Conservation (phyloP, 2,113 vertebrate genomes). For the Heterochromis multidens region DNA sequence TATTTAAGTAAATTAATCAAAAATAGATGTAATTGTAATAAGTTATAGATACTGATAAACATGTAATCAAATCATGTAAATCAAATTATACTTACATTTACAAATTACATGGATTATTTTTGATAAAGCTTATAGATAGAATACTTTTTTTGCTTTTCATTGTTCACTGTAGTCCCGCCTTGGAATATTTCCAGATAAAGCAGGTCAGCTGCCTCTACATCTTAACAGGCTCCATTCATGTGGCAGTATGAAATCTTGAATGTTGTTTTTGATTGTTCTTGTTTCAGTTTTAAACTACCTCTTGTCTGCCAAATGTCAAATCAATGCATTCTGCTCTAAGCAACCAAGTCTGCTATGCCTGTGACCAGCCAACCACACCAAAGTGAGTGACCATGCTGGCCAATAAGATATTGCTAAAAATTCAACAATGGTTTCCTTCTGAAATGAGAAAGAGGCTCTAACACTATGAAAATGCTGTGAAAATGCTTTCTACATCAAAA, state of each 20-base stretch:
- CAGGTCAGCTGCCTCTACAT: neutral
- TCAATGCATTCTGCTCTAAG: neutral
- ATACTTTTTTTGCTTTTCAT: neutral
- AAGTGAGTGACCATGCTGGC: neutral
- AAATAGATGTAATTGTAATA: neutral
- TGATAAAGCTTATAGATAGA: neutral
- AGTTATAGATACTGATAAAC: neutral
- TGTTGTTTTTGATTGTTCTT: neutral
- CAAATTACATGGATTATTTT: neutral
- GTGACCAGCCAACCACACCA: neutral
- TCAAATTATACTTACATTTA: neutral
- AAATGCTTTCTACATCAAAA: neutral
- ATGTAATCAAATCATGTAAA: no score
- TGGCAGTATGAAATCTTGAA: neutral
- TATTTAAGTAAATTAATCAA: neutral
- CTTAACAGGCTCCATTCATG: neutral
- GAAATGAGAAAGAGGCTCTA: neutral
- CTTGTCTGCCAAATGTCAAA: neutral
- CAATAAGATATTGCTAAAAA: neutral
- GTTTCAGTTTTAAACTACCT: neutral
- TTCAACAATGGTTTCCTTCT: neutral
- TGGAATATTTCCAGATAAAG: neutral
- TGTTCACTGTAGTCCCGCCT: neutral
- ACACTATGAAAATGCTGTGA: neutral
- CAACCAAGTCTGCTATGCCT: neutral